phyloP scores from a whole-genome alignment of 2,888 invertebrate species.

The Tromatobia lineatoria region DNA sequence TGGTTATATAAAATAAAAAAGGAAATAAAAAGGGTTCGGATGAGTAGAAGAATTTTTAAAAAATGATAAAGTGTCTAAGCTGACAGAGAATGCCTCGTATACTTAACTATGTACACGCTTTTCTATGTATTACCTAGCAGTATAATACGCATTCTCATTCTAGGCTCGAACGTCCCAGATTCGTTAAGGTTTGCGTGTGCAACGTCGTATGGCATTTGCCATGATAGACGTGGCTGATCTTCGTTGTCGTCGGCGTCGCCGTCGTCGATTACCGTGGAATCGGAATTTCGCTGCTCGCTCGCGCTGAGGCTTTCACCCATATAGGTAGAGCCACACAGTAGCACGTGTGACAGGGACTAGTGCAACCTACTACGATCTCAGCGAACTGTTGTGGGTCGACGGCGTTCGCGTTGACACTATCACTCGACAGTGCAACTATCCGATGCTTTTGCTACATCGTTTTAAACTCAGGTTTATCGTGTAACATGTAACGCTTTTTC shows the following conservation, averaged over 20 bases:
- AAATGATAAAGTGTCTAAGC: too few relatives aligned
- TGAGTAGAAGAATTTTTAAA: too few relatives aligned
- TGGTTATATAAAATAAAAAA: too few relatives aligned
- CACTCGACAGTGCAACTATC: neutral
- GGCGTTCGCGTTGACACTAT: neutral
- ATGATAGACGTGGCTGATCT: conserved; percentile 36
- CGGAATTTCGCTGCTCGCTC: conserved; percentile 44
- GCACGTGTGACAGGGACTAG: neutral
- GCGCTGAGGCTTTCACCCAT: conserved; percentile 42
- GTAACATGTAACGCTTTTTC: neutral
- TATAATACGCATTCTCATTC: conserved; percentile 66
- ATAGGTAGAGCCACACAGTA: neutral
- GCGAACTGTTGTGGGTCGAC: neutral
- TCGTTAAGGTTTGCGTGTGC: conserved; percentile 59
- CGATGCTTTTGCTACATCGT: neutral
- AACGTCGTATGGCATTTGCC: neutral
- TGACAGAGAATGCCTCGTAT: neutral
- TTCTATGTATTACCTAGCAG: neutral
- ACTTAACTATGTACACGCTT: conserved; percentile 21
- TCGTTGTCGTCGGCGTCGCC: conserved; percentile 30
- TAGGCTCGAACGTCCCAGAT: conserved; percentile 63
- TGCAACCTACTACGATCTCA: neutral
- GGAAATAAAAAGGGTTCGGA: too few relatives aligned
- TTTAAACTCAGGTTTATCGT: conserved; percentile 7
- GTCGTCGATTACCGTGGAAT: conserved; percentile 56